phyloP scores from a whole-genome alignment of 2,888 invertebrate genomes.

The Phoronis australis region DNA sequence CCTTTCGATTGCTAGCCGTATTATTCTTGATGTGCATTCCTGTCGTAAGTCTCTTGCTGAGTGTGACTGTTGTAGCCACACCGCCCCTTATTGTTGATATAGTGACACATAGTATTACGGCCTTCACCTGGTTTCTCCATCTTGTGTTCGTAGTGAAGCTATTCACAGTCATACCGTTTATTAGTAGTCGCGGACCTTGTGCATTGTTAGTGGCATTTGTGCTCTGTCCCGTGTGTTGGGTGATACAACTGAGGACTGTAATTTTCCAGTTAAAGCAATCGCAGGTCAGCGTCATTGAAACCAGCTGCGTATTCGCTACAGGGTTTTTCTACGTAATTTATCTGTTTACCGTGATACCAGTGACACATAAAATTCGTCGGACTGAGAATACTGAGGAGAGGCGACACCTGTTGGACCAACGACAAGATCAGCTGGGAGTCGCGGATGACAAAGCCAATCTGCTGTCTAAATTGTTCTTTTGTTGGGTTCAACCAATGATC shows the following conservation, averaged over 20 bases:
- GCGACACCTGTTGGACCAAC: no score
- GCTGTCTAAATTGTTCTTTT: constrained; percentile 72
- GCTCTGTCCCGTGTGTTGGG: constrained; percentile 63
- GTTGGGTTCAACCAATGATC: constrained; percentile 83
- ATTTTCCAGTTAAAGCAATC: constrained; percentile 40
- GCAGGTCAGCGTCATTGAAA: no score
- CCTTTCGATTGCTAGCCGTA: constrained; percentile 52
- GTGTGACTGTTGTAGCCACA: constrained; percentile 35
- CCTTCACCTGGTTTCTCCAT: constrained; percentile 77
- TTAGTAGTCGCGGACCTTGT: constrained; percentile 65
- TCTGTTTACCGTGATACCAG: constrained; percentile 20
- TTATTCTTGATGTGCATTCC: constrained; percentile 65
- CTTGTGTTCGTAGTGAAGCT: constrained; percentile 69
- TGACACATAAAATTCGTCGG: not conserved
- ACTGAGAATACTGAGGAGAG: no score
- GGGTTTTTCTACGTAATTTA: no score
- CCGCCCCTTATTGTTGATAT: constrained; percentile 62
- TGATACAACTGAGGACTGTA: constrained; percentile 67
- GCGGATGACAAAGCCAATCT: constrained; percentile 67
- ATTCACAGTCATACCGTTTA: constrained; percentile 52
- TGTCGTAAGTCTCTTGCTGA: constrained; percentile 59
- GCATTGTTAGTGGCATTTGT: constrained; percentile 67
- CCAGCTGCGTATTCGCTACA: no score
- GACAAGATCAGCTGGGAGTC: constrained; percentile 8
- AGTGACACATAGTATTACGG: constrained; percentile 66